Conservation (phyloP, 1,140 invertebrate species). For the Bilobella aurantiaca region DNA sequence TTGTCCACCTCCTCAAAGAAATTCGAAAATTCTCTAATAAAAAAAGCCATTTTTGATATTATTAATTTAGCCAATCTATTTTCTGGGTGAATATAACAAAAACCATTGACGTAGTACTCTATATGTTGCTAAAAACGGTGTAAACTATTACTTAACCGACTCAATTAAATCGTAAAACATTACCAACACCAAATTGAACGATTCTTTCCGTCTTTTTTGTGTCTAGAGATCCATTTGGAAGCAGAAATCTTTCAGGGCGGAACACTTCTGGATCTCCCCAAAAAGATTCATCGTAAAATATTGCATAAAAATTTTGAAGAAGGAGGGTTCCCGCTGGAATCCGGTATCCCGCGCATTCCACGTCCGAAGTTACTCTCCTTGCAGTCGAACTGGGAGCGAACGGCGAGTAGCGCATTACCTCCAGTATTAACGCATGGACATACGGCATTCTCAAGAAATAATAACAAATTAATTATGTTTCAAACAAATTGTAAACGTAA, state of each 20-base stretch:
- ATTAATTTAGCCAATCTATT: too few relatives aligned
- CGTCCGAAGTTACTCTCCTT: background rate
- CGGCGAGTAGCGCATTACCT: background rate
- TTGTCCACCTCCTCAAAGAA: too few relatives aligned
- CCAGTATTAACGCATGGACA: background rate
- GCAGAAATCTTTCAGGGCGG: background rate
- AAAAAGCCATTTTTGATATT: too few relatives aligned
- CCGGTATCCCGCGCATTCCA: background rate
- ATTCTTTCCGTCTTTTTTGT: background rate
- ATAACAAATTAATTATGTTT: background rate
- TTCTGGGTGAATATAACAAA: too few relatives aligned
- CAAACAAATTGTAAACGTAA: too few relatives aligned
- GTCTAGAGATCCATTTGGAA: background rate
- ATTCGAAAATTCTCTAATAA: too few relatives aligned
- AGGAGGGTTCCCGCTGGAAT: background rate
- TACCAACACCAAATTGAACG: background rate
- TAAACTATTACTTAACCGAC: background rate
- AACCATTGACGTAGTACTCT: too few relatives aligned
- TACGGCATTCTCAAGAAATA: background rate
- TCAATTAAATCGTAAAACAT: background rate
- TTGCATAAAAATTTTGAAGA: background rate
- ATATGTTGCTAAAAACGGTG: too few relatives aligned
- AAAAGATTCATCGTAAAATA: background rate
- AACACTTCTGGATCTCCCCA: background rate
- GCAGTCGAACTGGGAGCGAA: background rate